These are phyloP conservation scores for Agrypnia vestita DNA, from an alignment of 1,140 invertebrate genomes.

Conservation along the genomic window DNA sequence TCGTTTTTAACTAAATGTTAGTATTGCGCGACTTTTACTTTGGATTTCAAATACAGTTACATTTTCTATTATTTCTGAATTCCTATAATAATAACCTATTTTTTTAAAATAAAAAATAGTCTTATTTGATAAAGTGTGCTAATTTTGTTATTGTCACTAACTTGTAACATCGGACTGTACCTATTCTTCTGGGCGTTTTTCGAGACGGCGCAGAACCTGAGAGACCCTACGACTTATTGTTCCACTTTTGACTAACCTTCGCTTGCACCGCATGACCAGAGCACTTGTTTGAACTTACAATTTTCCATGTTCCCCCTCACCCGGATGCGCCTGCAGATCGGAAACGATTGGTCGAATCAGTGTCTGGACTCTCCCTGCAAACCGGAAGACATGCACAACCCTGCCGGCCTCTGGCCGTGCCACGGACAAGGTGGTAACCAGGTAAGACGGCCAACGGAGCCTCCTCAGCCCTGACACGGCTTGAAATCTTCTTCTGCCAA, in stretches of 20 bases:
- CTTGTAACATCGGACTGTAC: too few relatives aligned
- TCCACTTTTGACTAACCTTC: constrained; percentile 14
- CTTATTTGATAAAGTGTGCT: too few relatives aligned
- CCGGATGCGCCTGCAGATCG: constrained; percentile 78
- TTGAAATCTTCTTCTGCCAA: too few relatives aligned
- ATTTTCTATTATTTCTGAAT: not conserved
- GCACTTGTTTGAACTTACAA: constrained; percentile 19
- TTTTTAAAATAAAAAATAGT: too few relatives aligned
- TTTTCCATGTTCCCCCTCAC: constrained; percentile 40
- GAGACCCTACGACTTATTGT: too few relatives aligned
- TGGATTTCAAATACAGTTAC: not conserved
- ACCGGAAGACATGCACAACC: constrained; percentile 86
- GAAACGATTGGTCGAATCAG: constrained; percentile 80
- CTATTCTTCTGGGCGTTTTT: too few relatives aligned
- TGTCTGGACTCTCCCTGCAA: constrained; percentile 90
- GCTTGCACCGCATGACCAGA: constrained; percentile 5
- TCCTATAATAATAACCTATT: not conserved
- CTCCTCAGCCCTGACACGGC: constrained; percentile 38
- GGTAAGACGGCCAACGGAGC: constrained; percentile 77
- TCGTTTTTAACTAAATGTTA: too few relatives aligned
- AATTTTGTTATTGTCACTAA: too few relatives aligned
- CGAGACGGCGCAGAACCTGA: too few relatives aligned
- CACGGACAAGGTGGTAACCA: constrained; percentile 96
- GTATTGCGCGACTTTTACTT: too few relatives aligned
- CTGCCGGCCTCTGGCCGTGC: constrained; percentile 90